Evolutionary conservation across 2,797 vertebrate genomes (phyloP), one percentile per base, ranked within the genome.

Genomic region (Kryptolebias ocellatus): DNA sequence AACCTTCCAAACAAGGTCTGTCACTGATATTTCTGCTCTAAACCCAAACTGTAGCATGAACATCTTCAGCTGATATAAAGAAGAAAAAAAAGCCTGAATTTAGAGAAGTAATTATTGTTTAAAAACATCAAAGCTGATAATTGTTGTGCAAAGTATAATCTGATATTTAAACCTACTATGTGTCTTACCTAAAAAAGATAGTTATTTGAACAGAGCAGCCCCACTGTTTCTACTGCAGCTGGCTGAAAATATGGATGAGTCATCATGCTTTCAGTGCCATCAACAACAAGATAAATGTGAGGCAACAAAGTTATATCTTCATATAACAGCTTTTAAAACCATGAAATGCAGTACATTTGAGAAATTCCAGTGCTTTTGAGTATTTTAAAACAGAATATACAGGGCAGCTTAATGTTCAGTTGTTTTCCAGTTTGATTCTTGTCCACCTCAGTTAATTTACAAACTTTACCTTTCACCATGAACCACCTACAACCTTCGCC

Each of bases 391-490:
- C 29, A 4, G 7, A 29, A 0, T 9, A 9, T 8, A 42, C 31
- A 56, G 24, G 14, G 2, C 12, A 56, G 5, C 60, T 27, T 15
- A 39, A 62, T 1, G 27, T 44, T 14, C 5, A 0, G 18, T 20
- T 51, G 4, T 20, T 37, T 18, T 61, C 20, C 14, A 2, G 10
- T 37, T 39, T 37, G 34, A 61, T 20, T 24, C 8, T 20, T 50
- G 9, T 50, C 18, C 18, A 10, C 18, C 20, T 20, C 2, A 50
- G 8, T 29, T 53, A 24, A 72, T 8, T 20, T 50, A 63, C 50
- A 24, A 49, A 60, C 59, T 50, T 34, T 42, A 53, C 70, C 55
- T 74, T 69, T 44, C 12, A 10, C 24, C 2, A 12, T 49, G 45
- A 57, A 58, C 15, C 27, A 27, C 29, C 45, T 10, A 3, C 37